Evolutionary conservation across 2,888 invertebrate genomes (phyloP), one percentile per base, ranked within the genome.

Genomic region (Timema cristinae): DNA sequence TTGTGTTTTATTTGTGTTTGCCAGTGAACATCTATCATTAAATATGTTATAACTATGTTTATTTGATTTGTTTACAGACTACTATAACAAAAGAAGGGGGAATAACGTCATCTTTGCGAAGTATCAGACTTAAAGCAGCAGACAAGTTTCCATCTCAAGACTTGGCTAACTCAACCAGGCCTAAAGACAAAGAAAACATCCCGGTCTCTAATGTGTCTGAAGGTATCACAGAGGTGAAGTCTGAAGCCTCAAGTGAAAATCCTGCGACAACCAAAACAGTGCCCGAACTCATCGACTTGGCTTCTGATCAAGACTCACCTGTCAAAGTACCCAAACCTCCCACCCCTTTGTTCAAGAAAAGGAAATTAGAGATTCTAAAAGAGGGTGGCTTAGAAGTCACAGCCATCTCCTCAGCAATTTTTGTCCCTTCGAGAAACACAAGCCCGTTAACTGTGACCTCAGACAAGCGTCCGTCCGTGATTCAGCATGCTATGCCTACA

Each of bases 311-410:
- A 49, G 71, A 71, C 9, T 69, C 72, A 8, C 71, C 72, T 10
- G 56, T 63, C 47, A 74, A 71, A 70, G 54, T 73, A 54, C 61
- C 68, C 50, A 72, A 70, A 56, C 56, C 73, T 5, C 59, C 70
- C 16, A 68, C 72, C 15, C 74, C 74, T n/a, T 68, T 72, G 16
- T 67, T 90, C 75, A 91, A 90, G 81, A 87, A 86, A 77, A 87
- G 89, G 75, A 91, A 91, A 78, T 83, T 92, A 8, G 92, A 92
- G 76, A 91, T 92, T 63, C 83, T 92, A 56, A 89, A 90, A 72
- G 90, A 91, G 77, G 87, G 91, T 13, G 92, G 92, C 0, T 82
- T 92, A 6, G 91, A 92, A 79, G 91, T 92, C 2, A 92, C 91
- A 0, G 88, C 91, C 0, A 86, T 91, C 0, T 83, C 85, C 16